Percentiles rank a stretch among this genome's conserved stretches.
These are phyloP conservation scores for Drosophila yakuba DNA, from an alignment of 1,140 invertebrate species.

Conservation along the genomic window DNA sequence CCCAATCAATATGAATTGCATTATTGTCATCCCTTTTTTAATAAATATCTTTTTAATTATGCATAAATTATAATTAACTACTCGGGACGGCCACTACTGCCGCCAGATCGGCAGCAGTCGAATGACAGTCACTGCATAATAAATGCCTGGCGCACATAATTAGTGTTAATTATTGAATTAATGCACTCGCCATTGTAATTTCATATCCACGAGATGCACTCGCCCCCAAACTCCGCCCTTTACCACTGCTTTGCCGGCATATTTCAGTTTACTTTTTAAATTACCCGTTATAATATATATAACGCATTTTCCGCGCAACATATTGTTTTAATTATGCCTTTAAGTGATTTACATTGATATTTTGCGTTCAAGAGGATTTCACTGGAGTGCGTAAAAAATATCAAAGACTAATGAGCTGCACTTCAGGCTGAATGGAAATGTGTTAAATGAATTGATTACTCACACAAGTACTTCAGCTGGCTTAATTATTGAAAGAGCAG, in stretches of 20 bases:
- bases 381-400: slow-evolving; percentile 21
- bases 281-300: slow-evolving; percentile 26
- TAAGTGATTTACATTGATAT: slow-evolving; percentile 68
- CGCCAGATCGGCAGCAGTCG: slow-evolving; percentile 19
- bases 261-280: slow-evolving; percentile 27
- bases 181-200: slow-evolving; percentile 72
- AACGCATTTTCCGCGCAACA: slow-evolving; percentile 36
- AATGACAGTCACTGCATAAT: slow-evolving; percentile 44
- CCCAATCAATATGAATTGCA: slow-evolving; percentile 49
- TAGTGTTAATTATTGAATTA: slow-evolving; percentile 79
- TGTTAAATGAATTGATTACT: slow-evolving; percentile 43
- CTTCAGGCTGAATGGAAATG: slow-evolving; percentile 29
- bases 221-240: slow-evolving; percentile 1
- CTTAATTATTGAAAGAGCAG: slow-evolving; percentile 7
- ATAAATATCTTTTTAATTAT: slow-evolving; percentile 68
- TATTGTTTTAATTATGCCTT: slow-evolving; percentile 69
- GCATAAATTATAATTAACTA: slow-evolving; percentile 66
- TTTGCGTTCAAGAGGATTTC: slow-evolving; percentile 10
- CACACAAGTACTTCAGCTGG: slow-evolving; percentile 12
- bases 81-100: slow-evolving; percentile 24
- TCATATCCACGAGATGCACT: slow-evolving; percentile 37
- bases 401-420: slow-evolving; percentile 44
- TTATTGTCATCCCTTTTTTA: slow-evolving; percentile 47
- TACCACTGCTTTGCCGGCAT: slow-evolving; percentile 9
- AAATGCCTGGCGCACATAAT: slow-evolving; percentile 68